These are phyloP conservation scores for Cybosia mesomella DNA, from an alignment of 2,888 invertebrate genomes.

Conservation along the genomic window DNA sequence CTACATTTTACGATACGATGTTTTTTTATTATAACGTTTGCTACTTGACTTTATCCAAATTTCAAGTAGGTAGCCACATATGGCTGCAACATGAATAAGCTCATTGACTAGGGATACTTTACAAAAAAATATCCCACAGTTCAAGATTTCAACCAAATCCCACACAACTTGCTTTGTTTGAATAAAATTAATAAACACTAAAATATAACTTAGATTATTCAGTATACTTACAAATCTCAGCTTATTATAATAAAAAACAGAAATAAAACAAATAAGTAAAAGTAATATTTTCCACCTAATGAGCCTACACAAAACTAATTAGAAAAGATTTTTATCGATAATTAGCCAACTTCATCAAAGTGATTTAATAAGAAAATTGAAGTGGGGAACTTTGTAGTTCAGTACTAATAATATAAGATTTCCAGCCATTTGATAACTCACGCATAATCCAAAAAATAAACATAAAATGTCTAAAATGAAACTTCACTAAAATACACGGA, in stretches of 20 bases:
- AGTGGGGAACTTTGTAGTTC: constrained; percentile 20
- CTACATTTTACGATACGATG: not conserved
- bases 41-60: constrained; percentile 27
- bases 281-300: constrained; percentile 33
- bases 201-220: constrained; percentile 22
- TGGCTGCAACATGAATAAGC: constrained; percentile 54
- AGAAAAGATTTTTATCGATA: constrained; percentile 34
- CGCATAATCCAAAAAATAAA: constrained; percentile 59
- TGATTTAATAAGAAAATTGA: constrained; percentile 26
- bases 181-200: constrained; percentile 5
- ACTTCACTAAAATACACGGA: constrained; percentile 70
- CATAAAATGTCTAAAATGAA: constrained; percentile 53
- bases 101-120: constrained; percentile 36
- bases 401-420: constrained; percentile 40
- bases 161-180: constrained; percentile 27
- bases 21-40: not conserved
- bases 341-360: constrained; percentile 44
- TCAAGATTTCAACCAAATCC: constrained; percentile 25
- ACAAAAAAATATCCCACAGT: constrained; percentile 32
- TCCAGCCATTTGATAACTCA: constrained; percentile 62
- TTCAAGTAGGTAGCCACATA: constrained; percentile 56
- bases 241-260: constrained; percentile 23
- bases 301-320: constrained; percentile 38
- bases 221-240: constrained; percentile 36
- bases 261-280: constrained; percentile 22